Evolutionary conservation across 1,140 invertebrate species (phyloP), one percentile per base, ranked within the genome.

Genomic region (Drosophila ficusphila): DNA sequence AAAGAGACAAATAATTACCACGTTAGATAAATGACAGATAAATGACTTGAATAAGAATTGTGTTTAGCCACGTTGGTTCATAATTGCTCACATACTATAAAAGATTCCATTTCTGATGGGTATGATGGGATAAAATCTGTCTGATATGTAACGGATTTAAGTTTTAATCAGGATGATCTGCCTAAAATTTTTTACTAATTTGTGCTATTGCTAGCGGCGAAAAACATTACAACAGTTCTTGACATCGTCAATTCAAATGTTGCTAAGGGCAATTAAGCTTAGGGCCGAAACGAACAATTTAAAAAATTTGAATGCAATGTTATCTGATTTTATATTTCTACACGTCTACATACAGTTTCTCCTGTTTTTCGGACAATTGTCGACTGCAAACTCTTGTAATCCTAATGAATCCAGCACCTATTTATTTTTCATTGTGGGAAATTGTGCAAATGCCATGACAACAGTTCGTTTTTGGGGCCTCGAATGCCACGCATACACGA

Each of bases 341-440:
- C 12, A 31, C 25, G 14, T 27, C 36, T 18, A 54, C 21, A 71
- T 44, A 52, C 16, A 33, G 33, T 53, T 39, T 39, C 23, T 65
- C 16, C 8, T 33, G 38, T 51, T 67, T 31, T 64, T 36, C 44
- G 18, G 47, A 65, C 60, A 67, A 65, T 65, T 64, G 60, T 67
- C 62, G 58, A 51, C 62, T 65, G 48, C 62, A 51, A 51, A 41
- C 76, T 75, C 71, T 68, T 85, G 81, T 85, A 85, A 85, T 85
- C 81, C 81, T 85, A 85, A 85, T 85, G 81, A 85, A 85, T 86
- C 81, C 81, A 86, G 82, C 67, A 85, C 81, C 82, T 85, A 85
- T 85, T 86, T 85, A 85, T 85, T 85, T 85, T 85, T 86, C 81
- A 85, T 81, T 85, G 81, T 85, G 81, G 81, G 81, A 85, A 85